Conservation (phyloP, 2,113 vertebrate species). For the Narcine bancroftii region DNA sequence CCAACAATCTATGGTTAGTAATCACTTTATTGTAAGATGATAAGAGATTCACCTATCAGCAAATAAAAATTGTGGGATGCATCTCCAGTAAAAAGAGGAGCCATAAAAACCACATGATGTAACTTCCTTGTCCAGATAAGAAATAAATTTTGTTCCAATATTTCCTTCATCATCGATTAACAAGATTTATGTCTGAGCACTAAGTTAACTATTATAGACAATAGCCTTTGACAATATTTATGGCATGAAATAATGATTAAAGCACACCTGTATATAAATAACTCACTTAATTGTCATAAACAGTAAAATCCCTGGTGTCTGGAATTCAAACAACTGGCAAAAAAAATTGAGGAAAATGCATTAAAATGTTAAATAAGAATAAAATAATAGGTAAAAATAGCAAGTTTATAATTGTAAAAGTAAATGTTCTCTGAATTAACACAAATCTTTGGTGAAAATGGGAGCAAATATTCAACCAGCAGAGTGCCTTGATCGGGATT, state of each 20-base stretch:
- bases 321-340: too few relatives aligned
- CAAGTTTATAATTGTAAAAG: too few relatives aligned
- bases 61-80: background rate
- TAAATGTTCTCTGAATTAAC: too few relatives aligned
- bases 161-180: background rate
- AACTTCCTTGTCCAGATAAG: background rate
- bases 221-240: background rate
- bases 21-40: background rate
- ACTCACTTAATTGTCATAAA: too few relatives aligned
- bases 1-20: background rate
- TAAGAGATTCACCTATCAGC: background rate
- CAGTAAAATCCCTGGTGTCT: too few relatives aligned
- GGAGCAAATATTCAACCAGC: too few relatives aligned
- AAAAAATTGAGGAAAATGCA: too few relatives aligned
- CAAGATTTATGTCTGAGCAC: background rate
- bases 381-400: too few relatives aligned
- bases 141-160: background rate
- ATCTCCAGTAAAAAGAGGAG: background rate
- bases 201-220: background rate
- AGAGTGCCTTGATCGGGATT: too few relatives aligned
- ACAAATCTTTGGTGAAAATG: too few relatives aligned
- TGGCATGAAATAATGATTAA: background rate
- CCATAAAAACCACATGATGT: background rate
- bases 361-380: too few relatives aligned
- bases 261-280: too few relatives aligned